Evolutionary conservation across 2,888 invertebrate genomes (phyloP).

Genomic region (Drosophila mimetica): DNA sequence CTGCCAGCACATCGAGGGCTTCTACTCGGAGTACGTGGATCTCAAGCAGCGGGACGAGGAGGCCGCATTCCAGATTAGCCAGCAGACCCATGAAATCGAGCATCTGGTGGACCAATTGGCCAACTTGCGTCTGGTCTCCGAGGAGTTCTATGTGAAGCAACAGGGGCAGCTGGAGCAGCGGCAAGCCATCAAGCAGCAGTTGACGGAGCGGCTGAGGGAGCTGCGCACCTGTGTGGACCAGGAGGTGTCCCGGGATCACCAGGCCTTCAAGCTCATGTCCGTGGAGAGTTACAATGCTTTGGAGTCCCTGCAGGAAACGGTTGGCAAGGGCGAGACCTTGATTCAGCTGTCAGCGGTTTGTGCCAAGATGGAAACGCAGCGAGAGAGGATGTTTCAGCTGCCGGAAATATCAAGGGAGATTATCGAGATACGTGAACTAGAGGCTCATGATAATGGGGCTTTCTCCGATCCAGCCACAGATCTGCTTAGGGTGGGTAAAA

Average conservation of each 20-base stretch:
- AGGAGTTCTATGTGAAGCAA: conserved; percentile 84
- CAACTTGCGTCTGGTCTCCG: conserved; percentile 85
- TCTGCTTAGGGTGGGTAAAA: conserved; percentile 54
- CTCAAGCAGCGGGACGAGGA: conserved; percentile 84
- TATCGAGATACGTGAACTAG: conserved; percentile 78
- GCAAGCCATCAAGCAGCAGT: conserved; percentile 85
- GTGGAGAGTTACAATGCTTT: conserved; percentile 86
- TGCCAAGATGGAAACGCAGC: conserved; percentile 88
- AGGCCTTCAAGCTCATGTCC: conserved; percentile 87
- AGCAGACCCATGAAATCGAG: conserved; percentile 82
- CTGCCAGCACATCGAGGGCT: conserved; percentile 83
- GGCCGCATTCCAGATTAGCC: conserved; percentile 81
- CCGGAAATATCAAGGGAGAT: conserved; percentile 67
- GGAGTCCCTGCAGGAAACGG: conserved; percentile 85
- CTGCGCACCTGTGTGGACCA: conserved; percentile 86
- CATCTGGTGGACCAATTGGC: conserved; percentile 80
- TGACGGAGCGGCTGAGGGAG: conserved; percentile 85
- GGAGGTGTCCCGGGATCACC: conserved; percentile 85
- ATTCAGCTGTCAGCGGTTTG: conserved; percentile 87
- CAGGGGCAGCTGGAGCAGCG: conserved; percentile 85
- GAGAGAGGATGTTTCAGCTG: conserved; percentile 85
- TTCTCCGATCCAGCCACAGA: conserved; percentile 67
- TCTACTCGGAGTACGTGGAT: conserved; percentile 84
- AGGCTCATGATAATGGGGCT: conserved; percentile 55
- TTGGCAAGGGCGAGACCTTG: conserved; percentile 87